phyloP scores from a whole-genome alignment of 2,888 invertebrate genomes.

The Rotaria magnacalcarata region DNA sequence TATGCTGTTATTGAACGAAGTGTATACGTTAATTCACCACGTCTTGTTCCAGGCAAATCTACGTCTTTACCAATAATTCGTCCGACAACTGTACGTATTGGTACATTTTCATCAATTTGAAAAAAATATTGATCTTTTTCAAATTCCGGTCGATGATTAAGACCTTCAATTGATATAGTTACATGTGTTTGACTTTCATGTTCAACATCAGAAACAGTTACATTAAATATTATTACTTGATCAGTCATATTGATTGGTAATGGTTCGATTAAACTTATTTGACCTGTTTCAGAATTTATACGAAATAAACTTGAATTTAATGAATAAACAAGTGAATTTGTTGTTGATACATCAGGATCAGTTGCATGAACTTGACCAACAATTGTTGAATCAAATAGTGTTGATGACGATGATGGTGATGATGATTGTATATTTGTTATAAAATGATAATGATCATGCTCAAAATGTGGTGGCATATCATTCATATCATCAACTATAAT shows the following conservation, averaged over 20 bases:
- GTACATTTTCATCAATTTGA: conserved; percentile 24
- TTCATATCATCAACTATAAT: conserved; percentile 1
- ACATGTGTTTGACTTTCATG: background rate
- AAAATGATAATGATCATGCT: conserved; percentile 29
- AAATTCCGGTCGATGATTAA: conserved; percentile 20
- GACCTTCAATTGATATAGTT: conserved; percentile 8
- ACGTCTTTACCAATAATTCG: background rate
- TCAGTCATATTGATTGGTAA: background rate
- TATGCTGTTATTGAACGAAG: background rate
- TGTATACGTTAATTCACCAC: conserved; percentile 18
- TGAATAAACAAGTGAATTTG: background rate
- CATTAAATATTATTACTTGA: background rate
- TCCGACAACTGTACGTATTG: background rate
- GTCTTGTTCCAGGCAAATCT: background rate
- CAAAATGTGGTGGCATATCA: background rate
- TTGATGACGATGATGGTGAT: background rate
- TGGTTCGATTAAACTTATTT: background rate
- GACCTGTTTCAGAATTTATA: conserved; percentile 2
- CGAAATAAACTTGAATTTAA: conserved; percentile 17
- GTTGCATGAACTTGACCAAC: conserved; percentile 32
- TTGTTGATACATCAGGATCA: background rate
- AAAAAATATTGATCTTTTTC: conserved; percentile 1
- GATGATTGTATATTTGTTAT: conserved; percentile 28
- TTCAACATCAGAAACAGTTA: background rate
- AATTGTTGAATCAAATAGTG: background rate